Evolutionary conservation across 2,113 vertebrate genomes (phyloP).

Genomic region (Cardinalis cardinalis): DNA sequence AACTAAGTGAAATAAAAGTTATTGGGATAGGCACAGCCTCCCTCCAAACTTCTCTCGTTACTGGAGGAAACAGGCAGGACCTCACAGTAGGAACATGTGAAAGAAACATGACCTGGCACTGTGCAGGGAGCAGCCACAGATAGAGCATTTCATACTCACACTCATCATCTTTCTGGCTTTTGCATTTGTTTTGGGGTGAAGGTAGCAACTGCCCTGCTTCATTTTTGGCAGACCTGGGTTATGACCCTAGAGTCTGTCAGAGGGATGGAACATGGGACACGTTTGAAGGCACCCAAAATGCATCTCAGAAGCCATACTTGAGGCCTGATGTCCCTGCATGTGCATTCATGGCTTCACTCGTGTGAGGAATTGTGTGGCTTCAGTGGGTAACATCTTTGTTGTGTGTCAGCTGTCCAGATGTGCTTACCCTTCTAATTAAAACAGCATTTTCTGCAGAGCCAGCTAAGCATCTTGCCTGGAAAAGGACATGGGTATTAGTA

Average conservation of each 20-base stretch:
- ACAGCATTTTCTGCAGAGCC: background rate
- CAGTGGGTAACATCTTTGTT: background rate
- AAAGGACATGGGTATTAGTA: background rate
- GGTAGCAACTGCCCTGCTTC: background rate
- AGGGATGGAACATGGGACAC: accelerated
- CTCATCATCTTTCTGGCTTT: background rate
- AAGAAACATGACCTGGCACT: background rate
- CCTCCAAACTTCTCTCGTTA: background rate
- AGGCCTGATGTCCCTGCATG: accelerated
- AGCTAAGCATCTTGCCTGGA: background rate
- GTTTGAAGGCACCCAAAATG: background rate
- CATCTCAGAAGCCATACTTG: background rate
- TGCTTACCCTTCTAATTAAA: background rate
- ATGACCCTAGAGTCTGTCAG: background rate
- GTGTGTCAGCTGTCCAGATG: background rate
- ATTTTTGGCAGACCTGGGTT: background rate
- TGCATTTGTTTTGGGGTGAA: background rate
- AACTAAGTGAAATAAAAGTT: background rate
- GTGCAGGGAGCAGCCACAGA: background rate
- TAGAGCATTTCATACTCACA: background rate
- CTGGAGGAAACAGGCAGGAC: background rate
- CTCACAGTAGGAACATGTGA: background rate
- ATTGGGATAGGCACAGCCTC: background rate
- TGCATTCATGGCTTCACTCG: accelerated
- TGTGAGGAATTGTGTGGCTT: accelerated